Evolutionary conservation across 2,113 vertebrate species (phyloP).

Genomic region (Triplophysa dalaica): DNA sequence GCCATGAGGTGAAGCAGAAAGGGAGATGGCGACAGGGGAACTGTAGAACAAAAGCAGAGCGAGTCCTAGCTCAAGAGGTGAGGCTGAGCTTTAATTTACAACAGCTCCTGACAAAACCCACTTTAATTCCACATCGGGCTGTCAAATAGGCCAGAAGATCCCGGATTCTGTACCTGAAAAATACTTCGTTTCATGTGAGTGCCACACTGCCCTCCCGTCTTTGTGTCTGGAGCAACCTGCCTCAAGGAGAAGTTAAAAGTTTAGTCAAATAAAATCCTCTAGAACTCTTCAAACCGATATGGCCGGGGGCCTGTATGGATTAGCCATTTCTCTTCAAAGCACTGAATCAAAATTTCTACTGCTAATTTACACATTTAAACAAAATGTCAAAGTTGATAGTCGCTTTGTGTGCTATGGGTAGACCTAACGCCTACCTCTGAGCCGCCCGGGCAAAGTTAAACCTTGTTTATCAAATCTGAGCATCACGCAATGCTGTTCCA

Average conservation of each 20-base stretch:
- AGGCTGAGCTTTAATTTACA: conserved; percentile 40
- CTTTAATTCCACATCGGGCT: conserved; percentile 39
- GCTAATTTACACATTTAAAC: conserved; percentile 21
- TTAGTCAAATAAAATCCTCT: conserved; percentile 29
- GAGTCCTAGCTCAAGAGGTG: not conserved
- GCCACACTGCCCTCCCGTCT: not conserved
- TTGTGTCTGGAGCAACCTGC: conserved; percentile 38
- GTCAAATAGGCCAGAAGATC: conserved; percentile 37
- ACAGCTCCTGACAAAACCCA: conserved; percentile 24
- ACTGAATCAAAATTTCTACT: conserved; percentile 26
- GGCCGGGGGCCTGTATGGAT: conserved; percentile 32
- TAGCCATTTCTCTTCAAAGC: conserved; percentile 21
- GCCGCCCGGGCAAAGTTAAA: not conserved
- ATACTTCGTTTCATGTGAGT: conserved; percentile 32
- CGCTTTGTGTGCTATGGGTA: conserved; percentile 7
- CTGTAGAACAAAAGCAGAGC: conserved; percentile 34
- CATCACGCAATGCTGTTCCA: not conserved
- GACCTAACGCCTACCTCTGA: conserved; percentile 13
- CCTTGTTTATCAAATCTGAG: conserved; percentile 25
- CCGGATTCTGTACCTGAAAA: conserved; percentile 37
- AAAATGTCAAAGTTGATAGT: conserved; percentile 14
- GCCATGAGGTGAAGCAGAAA: conserved; percentile 2
- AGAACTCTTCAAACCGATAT: conserved; percentile 13
- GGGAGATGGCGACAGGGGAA: conserved; percentile 1
- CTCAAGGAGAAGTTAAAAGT: conserved; percentile 46